Conservation (phyloP, 2,888 invertebrate genomes). For the Mimachlamys varia region DNA sequence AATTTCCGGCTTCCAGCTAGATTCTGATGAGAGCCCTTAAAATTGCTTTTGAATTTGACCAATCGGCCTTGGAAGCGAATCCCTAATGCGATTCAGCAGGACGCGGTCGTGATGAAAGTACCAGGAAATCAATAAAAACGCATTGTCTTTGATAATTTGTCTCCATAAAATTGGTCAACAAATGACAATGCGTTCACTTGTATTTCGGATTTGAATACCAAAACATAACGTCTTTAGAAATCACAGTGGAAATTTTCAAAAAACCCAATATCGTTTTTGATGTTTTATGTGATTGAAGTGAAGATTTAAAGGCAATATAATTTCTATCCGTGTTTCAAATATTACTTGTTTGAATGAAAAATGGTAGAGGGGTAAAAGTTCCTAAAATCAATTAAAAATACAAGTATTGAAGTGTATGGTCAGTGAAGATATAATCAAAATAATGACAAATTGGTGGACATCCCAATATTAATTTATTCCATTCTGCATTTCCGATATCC, state of each 20-base stretch:
- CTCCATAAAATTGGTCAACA: not conserved
- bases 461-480: not conserved
- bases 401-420: not conserved
- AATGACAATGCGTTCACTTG: not conserved
- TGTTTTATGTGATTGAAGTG: not conserved
- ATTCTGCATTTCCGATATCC: not conserved
- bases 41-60: constrained; percentile 36
- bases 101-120: not conserved
- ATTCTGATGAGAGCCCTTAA: constrained; percentile 28
- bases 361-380: not conserved
- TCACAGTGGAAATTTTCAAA: not conserved
- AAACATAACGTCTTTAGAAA: not conserved
- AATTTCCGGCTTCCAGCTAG: not conserved
- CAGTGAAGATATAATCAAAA: not conserved
- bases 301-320: not conserved
- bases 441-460: not conserved
- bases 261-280: not conserved
- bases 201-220: not conserved
- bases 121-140: not conserved
- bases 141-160: not conserved
- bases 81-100: not conserved
- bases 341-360: not conserved
- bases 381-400: not conserved
- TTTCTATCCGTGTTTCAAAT: not conserved
- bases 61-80: constrained; percentile 9